Base-by-base conservation (phyloP, 2,113 vertebrate species). In the Cryptotis parvus region DNA sequence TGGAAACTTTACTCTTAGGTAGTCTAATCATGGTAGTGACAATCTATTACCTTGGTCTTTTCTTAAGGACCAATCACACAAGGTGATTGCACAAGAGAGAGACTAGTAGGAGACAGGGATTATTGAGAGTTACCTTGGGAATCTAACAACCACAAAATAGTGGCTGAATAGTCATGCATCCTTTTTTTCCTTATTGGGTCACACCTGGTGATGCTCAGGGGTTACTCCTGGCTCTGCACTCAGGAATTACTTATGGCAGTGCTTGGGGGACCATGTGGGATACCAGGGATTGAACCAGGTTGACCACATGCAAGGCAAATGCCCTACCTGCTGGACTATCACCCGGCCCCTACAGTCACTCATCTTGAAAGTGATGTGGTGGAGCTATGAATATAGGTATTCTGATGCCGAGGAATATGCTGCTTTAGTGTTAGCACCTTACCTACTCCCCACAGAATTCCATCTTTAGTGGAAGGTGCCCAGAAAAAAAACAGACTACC, bases 381-480 rank as follows among this genome's bases (percentile, higher is more conserved):
- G 26, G 39, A 73, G 74, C 45, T 33, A 18, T 70, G n/a, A 58
- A 65, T 29, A 58, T 6, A 58, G 55, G 55, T 4, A 22, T 6
- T 74, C 18, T 33, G 49, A 89, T 33, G 72, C 22, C 68, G 75
- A 80, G 55, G 65, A 77, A 45, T 24, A 52, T 15, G 43, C 52
- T 58, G 1, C 3, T 68, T 68, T 76, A 89, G 20, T 33, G 39
- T 55, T 43, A 66, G 37, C 1, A 87, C 3, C 14, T 29, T 26
- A 15, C 49, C 43, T 22, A 26, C 39, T 73, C 80, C 35, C 39
- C 45, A 80, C 31, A 94, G 33, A 94, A 84, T 63, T 77, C 31
- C 76, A 10, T 18, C 31, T 31, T 76, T 61, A 75, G 27, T 75
- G 52, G 22, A 37, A 89, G 37, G 43, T 52, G 29, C 14, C 29